A percentile compares a stretch with the other conserved stretches of the same genome.
Conservation (phyloP, 2,797 vertebrate species). For the Acanthornis magna region DNA sequence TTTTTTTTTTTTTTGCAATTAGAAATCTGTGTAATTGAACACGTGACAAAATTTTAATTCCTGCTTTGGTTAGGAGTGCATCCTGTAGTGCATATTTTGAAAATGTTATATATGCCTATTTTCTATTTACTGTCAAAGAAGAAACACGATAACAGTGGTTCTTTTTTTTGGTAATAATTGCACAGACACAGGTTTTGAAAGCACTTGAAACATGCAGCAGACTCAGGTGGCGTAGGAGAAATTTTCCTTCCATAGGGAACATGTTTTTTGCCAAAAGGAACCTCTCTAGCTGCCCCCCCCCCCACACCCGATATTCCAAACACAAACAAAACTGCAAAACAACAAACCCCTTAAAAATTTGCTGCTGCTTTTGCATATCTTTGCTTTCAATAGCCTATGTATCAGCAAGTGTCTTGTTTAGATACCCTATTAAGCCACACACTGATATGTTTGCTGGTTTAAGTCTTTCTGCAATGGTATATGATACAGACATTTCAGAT, state of each 20-base stretch:
- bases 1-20: background rate
- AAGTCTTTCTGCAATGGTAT: background rate
- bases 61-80: background rate
- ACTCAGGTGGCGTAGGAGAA: background rate
- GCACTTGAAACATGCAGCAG: background rate
- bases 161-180: background rate
- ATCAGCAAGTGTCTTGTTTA: background rate
- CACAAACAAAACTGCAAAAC: background rate
- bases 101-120: background rate
- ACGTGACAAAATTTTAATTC: background rate
- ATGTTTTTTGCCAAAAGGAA: background rate
- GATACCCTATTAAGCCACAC: background rate
- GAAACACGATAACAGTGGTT: background rate
- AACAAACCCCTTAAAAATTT: background rate
- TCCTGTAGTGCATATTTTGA: background rate
- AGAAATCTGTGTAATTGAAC: slow-evolving; percentile 1
- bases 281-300: background rate
- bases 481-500: background rate
- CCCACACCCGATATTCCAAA: background rate
- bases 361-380: background rate
- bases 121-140: background rate
- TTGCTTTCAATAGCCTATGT: background rate
- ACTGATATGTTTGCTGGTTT: background rate
- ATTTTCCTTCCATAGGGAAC: background rate
- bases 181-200: background rate